These are phyloP conservation scores for Corythaeola cristata DNA, from an alignment of 2,113 vertebrate species.

Conservation along the genomic window DNA sequence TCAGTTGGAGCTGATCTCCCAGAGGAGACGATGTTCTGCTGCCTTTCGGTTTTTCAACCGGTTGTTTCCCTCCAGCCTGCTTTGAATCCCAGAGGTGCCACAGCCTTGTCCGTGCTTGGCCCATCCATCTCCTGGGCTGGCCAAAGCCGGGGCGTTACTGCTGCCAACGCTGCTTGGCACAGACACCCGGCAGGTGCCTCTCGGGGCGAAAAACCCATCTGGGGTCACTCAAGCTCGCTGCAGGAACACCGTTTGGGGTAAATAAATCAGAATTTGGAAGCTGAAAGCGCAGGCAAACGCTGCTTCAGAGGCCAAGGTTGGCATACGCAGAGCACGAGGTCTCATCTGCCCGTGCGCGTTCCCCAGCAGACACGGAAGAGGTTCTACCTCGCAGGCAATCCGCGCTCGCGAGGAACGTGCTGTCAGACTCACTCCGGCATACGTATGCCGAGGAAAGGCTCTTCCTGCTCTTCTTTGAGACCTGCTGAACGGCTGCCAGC, in stretches of 20 bases:
- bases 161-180: not conserved
- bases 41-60: not conserved
- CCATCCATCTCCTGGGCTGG: not conserved
- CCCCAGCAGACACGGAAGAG: rapidly evolving
- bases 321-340: rapidly evolving
- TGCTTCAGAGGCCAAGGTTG: not conserved
- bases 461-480: not conserved
- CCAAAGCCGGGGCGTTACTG: rapidly evolving
- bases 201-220: rapidly evolving
- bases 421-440: rapidly evolving
- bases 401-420: rapidly evolving
- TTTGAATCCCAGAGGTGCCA: not conserved
- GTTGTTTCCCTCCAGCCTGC: not conserved
- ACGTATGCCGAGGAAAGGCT: not conserved
- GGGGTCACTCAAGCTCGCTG: not conserved
- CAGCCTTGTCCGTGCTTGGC: not conserved
- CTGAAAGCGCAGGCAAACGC: rapidly evolving
- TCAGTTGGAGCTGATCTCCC: rapidly evolving
- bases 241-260: not conserved
- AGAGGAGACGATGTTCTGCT: not conserved
- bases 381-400: rapidly evolving
- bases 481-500: not conserved
- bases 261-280: not conserved
- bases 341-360: rapidly evolving
- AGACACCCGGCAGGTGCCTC: rapidly evolving